Evolutionary conservation across 2,888 invertebrate genomes (phyloP).

Genomic region (Eristalinus sepulchralis): DNA sequence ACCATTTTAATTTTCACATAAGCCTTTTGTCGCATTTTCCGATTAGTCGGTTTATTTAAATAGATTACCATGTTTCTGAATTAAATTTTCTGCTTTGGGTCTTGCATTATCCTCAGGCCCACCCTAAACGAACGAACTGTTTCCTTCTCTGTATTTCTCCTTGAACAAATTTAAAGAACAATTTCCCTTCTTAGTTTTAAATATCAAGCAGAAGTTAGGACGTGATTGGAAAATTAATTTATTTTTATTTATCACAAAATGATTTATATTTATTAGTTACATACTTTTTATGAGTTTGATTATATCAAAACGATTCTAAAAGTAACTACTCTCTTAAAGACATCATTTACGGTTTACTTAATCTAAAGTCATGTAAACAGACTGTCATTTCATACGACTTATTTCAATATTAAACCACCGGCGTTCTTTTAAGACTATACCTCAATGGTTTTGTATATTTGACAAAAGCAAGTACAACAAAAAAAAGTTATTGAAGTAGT

Average conservation of each 20-base stretch:
- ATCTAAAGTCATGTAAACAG: background rate
- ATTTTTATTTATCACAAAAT: conserved; percentile 67
- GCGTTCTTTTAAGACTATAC: background rate
- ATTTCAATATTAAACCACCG: background rate
- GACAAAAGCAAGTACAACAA: background rate
- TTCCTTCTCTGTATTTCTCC: too few relatives aligned
- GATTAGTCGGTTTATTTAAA: too few relatives aligned
- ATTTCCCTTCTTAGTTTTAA: background rate
- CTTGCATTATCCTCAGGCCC: too few relatives aligned
- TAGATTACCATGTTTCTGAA: too few relatives aligned
- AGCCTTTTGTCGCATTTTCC: too few relatives aligned
- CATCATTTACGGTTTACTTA: background rate
- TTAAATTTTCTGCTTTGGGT: too few relatives aligned
- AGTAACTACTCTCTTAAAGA: background rate
- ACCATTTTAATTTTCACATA: too few relatives aligned
- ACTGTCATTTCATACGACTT: background rate
- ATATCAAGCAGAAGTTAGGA: background rate
- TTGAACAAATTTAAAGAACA: too few relatives aligned
- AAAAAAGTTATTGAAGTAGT: background rate
- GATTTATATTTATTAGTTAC: conserved; percentile 19
- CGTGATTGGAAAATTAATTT: conserved; percentile 54
- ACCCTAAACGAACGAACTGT: too few relatives aligned
- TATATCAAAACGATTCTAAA: conserved; percentile 40
- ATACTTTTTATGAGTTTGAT: conserved; percentile 49
- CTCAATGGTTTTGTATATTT: background rate